Base-by-base conservation (phyloP, 92 coral and sea anemone genomes). In the Nematostella vectensis region DNA sequence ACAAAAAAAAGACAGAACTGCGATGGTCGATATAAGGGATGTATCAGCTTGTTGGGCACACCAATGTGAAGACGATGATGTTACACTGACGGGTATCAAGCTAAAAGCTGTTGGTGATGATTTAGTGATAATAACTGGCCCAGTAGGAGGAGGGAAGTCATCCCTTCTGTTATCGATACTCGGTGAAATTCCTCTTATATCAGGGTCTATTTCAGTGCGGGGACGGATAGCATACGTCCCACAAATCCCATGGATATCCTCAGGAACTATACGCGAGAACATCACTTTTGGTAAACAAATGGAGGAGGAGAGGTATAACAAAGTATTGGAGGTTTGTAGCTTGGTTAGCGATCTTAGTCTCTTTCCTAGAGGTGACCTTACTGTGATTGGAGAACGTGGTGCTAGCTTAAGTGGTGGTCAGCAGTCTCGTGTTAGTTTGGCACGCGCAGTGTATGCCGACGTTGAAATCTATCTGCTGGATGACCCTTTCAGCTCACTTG, bases 331-430 rank as follows among this genome's bases (percentile, higher is more conserved):
- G 11, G 42, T 19, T 11, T 55, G 60, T 55, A 44, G 40, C 25
- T 50, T 57, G 9, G 19, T 13, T 25, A 31, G 48, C 4, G 63
- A 57, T n/a, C 50, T 38, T 6, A 21, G 40, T 2, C 31, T 20
- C 1, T 57, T 57, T 57, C 42, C 62, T n/a, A 33, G 38, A 57
- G 62, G 62, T 1, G 62, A 57, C 28, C 23, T 37, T 20, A 57
- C 47, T 57, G 24, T 57, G 3, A 57, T 57, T 20, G 62, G 62
- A n/a, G 47, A 57, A 17, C 29, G 62, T 23, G 62, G 62, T 29
- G 29, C 38, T 12, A 31, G 62, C 48, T 48, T 57, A 29, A 57
- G 62, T 31, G 62, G 62, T 57, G 62, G 62, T 57, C 62, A 57
- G 49, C 62, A 48, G 63, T 26, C 29, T 44, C n/a, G n/a, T n/a